Base-by-base conservation (phyloP, 2,888 invertebrate genomes). In the Folsomia manolachei region DNA sequence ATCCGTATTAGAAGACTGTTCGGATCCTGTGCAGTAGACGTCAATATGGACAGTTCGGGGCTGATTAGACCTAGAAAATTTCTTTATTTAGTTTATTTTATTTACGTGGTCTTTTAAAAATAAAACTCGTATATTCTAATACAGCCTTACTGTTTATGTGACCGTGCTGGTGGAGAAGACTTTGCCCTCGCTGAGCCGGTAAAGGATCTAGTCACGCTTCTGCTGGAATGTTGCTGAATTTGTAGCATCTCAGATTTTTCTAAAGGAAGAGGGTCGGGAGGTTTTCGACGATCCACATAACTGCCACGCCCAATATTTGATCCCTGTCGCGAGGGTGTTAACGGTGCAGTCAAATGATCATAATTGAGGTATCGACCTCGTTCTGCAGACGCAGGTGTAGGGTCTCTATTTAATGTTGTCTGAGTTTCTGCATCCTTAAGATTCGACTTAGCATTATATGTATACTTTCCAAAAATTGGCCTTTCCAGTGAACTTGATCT, bases 41-140 rank as follows among this genome's bases (percentile, higher is more conserved):
- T 90, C 90, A 68, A 90, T 90, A 82, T 90, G 90, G 27, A 90
- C 90, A 0, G 90, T 90, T 71, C 90, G 86, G 14, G 88, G 88
- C 81, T 84, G 77, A 56, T 73, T 76, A 11, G 70, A 64, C 63
- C 73, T 73, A 39, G 27, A 21, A 9, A 61, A 24, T 9, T 39
- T 9, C 39, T 9, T 39, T 56, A 56, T 14, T 56, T 7, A 56
- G n/a, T 56, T n/a, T n/a, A n/a, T n/a, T 56, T 56, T 56, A 56
- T 18, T 56, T 56, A 56, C 18, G 21, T 14, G n/a, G 21, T n/a
- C 21, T 19, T 14, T 56, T 19, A 56, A 56, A n/a, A 56, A 56
- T 56, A 56, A 56, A 4, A 56, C 4, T 19, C 56, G 21, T 4
- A 56, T 56, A n/a, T 19, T 60, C n/a, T 4, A 26, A 51, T 0